These are phyloP conservation scores for Drosophila picticornis DNA, from an alignment of 2,888 invertebrate species.

Conservation along the genomic window DNA sequence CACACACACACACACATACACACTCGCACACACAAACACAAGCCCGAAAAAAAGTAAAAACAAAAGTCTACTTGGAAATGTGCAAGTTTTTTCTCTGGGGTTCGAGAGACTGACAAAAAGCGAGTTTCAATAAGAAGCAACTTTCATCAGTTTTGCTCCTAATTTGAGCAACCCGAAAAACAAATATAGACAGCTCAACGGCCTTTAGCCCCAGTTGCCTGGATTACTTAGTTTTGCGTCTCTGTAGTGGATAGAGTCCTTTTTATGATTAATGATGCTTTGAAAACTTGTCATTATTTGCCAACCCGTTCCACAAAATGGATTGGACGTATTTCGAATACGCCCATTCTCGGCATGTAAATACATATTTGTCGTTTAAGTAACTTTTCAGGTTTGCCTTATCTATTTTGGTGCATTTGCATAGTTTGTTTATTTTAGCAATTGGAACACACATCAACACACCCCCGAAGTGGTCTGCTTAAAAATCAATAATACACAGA, in stretches of 20 bases:
- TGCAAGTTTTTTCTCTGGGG: slow-evolving; percentile 24
- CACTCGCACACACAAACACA: slow-evolving; percentile 13
- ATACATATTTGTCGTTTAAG: background rate
- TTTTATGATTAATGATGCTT: slow-evolving; percentile 76
- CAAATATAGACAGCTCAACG: slow-evolving; percentile 72
- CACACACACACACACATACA: slow-evolving; percentile 11
- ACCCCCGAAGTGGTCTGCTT: slow-evolving; percentile 5
- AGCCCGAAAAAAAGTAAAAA: slow-evolving; percentile 23
- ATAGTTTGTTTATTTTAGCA: slow-evolving; percentile 49
- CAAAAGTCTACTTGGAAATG: slow-evolving; percentile 43
- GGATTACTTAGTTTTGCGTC: slow-evolving; percentile 43
- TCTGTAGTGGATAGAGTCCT: slow-evolving; percentile 70
- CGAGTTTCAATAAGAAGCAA: slow-evolving; percentile 22
- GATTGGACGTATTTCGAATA: background rate
- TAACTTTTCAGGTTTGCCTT: background rate
- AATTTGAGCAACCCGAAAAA: slow-evolving; percentile 68
- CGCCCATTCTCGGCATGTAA: background rate
- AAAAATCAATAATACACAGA: background rate
- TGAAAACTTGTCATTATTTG: slow-evolving; percentile 69
- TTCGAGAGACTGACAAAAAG: background rate
- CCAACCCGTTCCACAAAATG: background rate
- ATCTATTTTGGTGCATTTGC: slow-evolving; percentile 16
- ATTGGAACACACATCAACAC: slow-evolving; percentile 14
- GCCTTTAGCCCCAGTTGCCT: slow-evolving; percentile 27
- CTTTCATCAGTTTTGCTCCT: slow-evolving; percentile 61